phyloP scores from a whole-genome alignment of 2,113 vertebrate species.

The Perca schrenkii region DNA sequence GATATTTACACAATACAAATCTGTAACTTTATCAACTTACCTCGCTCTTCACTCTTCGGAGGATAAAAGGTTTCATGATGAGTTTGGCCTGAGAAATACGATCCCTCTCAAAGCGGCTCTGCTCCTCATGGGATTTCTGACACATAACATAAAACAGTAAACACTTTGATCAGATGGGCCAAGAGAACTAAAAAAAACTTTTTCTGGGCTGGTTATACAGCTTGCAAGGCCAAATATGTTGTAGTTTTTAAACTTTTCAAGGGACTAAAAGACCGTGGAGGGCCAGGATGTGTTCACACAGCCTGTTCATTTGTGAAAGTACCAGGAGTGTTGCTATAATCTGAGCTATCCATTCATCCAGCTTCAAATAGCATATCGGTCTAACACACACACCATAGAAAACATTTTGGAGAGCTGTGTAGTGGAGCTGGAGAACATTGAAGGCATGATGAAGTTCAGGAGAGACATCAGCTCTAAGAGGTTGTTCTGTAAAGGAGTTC shows the following conservation, averaged over 20 bases:
- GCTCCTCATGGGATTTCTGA: constrained; percentile 93
- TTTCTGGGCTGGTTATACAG: neutral
- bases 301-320: neutral
- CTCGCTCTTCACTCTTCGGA: constrained; percentile 95
- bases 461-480: constrained; percentile 96
- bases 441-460: constrained; percentile 98
- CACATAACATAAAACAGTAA: constrained; percentile 39
- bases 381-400: constrained; percentile 85
- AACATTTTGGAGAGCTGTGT: constrained; percentile 96
- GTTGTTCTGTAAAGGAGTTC: constrained; percentile 97
- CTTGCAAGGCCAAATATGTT: neutral
- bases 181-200: neutral
- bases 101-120: constrained; percentile 93
- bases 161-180: neutral
- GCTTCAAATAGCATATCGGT: neutral
- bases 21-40: constrained; percentile 73
- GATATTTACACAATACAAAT: neutral
- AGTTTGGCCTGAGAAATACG: constrained; percentile 95
- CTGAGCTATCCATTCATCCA: neutral
- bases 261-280: neutral
- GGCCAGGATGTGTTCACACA: neutral
- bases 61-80: constrained; percentile 98
- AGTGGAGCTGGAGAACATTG: constrained; percentile 96
- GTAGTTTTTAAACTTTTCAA: neutral
- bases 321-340: neutral